phyloP scores from a whole-genome alignment of 2,113 vertebrate species.

The Irena cyanogastra region DNA sequence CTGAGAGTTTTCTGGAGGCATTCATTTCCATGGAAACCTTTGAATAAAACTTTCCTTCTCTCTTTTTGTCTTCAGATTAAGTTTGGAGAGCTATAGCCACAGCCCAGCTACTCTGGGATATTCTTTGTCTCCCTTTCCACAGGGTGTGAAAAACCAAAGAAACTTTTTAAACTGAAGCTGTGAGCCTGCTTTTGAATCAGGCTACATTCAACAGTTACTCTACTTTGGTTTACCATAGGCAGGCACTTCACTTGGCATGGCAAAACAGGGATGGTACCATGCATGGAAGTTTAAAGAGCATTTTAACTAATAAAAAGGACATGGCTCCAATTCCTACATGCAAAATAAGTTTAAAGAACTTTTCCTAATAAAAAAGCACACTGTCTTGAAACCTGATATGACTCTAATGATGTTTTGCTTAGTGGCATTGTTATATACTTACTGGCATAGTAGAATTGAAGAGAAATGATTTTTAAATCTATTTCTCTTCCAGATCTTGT shows the following conservation, averaged over 20 bases:
- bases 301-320: not conserved
- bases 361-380: not conserved
- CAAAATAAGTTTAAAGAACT: not conserved
- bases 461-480: not conserved
- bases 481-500: not conserved
- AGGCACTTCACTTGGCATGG: not conserved
- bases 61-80: conserved; percentile 62
- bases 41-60: conserved; percentile 46
- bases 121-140: conserved; percentile 25
- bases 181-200: not conserved
- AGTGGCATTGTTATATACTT: not conserved
- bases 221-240: not conserved
- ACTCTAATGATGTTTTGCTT: not conserved
- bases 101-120: not conserved
- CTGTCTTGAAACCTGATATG: not conserved
- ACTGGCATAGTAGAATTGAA: not conserved
- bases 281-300: not conserved
- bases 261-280: not conserved
- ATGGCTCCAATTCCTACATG: not conserved
- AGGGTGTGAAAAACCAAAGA: not conserved
- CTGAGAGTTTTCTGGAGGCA: conserved; percentile 38
- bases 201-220: not conserved
- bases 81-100: conserved; percentile 21
- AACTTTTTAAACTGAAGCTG: not conserved
- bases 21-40: conserved; percentile 65